phyloP scores from a whole-genome alignment of 2,797 vertebrate species.

The Xenops minutus region DNA sequence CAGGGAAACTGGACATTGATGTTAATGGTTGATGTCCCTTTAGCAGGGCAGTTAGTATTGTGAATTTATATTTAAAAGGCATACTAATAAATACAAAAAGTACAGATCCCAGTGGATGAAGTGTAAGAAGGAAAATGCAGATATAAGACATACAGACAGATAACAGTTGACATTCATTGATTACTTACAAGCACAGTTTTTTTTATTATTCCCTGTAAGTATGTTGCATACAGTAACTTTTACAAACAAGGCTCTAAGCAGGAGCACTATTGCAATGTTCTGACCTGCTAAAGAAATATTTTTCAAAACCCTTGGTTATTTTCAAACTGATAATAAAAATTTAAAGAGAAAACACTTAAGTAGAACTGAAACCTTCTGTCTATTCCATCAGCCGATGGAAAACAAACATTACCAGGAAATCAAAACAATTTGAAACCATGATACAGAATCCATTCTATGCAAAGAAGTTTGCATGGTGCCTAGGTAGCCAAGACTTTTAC shows the following conservation, averaged over 20 bases:
- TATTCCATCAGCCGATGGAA: neutral
- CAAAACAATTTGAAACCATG: neutral
- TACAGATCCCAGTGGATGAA: neutral
- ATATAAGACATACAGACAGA: neutral
- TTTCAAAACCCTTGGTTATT: neutral
- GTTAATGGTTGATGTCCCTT: neutral
- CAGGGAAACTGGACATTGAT: neutral
- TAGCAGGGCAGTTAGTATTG: neutral
- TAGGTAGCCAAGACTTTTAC: neutral
- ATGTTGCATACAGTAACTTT: neutral
- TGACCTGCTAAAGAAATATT: neutral
- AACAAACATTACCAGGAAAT: neutral
- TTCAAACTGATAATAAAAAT: neutral
- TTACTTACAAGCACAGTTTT: neutral
- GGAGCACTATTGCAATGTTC: neutral
- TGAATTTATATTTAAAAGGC: neutral
- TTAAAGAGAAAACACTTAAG: neutral
- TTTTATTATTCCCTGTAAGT: neutral
- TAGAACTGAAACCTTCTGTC: neutral
- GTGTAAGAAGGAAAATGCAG: neutral
- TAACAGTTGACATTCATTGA: neutral
- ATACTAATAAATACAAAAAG: neutral
- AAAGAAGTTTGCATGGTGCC: neutral
- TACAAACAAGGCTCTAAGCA: neutral
- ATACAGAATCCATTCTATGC: neutral